Conservation (phyloP, 2,113 vertebrate species). For the Speoplatyrhinus poulsoni region DNA sequence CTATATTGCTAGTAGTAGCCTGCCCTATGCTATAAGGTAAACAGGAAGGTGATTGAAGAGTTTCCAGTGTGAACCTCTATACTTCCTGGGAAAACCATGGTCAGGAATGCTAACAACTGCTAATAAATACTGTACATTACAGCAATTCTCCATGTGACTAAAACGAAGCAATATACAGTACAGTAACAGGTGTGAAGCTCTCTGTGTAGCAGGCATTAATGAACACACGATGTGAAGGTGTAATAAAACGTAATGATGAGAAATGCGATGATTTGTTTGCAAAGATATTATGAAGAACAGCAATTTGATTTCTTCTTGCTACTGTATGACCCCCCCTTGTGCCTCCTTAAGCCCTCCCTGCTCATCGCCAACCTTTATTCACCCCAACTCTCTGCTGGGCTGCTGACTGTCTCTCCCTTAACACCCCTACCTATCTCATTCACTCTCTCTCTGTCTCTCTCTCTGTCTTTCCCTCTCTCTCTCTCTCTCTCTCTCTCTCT, state of each 20-base stretch:
- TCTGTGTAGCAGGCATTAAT: not conserved
- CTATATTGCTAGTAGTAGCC: not conserved
- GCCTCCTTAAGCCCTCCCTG: conserved; percentile 59
- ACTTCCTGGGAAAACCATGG: too few species aligned
- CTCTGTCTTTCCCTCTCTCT: conserved; percentile 62
- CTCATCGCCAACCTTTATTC: conserved; percentile 77
- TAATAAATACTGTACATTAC: too few species aligned
- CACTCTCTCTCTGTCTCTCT: conserved; percentile 65
- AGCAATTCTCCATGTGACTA: too few species aligned
- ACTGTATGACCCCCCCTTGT: conserved; percentile 37
- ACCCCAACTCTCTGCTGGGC: conserved; percentile 72
- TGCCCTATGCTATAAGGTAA: too few species aligned
- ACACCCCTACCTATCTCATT: conserved; percentile 74
- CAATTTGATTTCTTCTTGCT: conserved; percentile 80
- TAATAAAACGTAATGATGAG: not conserved
- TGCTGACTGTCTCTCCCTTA: too few species aligned
- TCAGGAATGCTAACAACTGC: too few species aligned
- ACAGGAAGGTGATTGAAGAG: too few species aligned
- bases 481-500: conserved; percentile 71
- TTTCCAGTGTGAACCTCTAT: too few species aligned
- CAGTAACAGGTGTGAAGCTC: too few species aligned
- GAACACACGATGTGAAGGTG: not conserved
- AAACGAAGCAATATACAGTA: too few species aligned
- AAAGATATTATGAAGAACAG: conserved; percentile 83
- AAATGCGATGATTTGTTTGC: not conserved